Evolutionary conservation across 2,888 invertebrate species (phyloP).

Genomic region (Drosophila aldrichi): DNA sequence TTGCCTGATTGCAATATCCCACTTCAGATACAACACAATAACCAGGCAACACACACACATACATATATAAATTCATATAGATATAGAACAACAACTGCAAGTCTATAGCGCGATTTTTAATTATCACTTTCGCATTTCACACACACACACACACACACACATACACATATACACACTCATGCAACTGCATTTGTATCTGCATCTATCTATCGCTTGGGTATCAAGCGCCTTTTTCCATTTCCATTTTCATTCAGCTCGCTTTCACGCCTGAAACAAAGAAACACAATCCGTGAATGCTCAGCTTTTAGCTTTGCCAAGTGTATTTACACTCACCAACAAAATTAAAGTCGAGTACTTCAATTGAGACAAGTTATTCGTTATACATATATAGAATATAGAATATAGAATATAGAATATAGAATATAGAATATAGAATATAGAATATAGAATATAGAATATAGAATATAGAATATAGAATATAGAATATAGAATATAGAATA

Average conservation of each 20-base stretch:
- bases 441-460: conserved; percentile 2
- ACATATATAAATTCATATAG: background rate
- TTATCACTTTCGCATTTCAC: conserved; percentile 75
- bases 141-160: conserved; percentile 5
- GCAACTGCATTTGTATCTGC: conserved; percentile 15
- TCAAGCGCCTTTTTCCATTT: conserved; percentile 38
- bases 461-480: background rate
- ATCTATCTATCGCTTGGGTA: conserved; percentile 59
- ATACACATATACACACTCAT: conserved; percentile 20
- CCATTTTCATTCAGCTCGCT: conserved; percentile 57
- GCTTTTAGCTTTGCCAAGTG: conserved; percentile 58
- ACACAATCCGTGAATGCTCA: conserved; percentile 68
- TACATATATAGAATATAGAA: background rate
- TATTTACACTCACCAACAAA: conserved; percentile 24
- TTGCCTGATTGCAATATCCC: conserved; percentile 70
- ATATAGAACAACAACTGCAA: conserved; percentile 26
- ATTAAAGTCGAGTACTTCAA: conserved; percentile 13
- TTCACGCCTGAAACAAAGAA: conserved; percentile 71
- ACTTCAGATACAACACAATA: conserved; percentile 66
- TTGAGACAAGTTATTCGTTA: background rate
- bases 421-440: background rate
- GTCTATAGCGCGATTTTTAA: conserved; percentile 75
- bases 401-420: background rate
- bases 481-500: background rate
- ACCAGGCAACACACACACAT: conserved; percentile 37